These are phyloP conservation scores for Pelmatolapia mariae DNA, from an alignment of 2,113 vertebrate genomes.

Conservation along the genomic window DNA sequence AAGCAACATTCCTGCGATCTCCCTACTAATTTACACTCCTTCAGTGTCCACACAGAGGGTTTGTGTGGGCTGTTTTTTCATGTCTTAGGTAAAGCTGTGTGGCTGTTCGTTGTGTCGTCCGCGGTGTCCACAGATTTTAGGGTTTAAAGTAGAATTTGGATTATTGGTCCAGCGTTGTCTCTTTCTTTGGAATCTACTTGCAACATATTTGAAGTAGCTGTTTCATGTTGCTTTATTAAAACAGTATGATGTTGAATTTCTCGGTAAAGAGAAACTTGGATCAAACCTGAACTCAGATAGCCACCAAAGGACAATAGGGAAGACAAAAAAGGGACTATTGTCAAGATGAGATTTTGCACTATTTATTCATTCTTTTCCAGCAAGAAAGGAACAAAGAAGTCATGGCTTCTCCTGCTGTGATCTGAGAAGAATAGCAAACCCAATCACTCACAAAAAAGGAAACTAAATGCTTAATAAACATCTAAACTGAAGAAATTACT, in stretches of 20 bases:
- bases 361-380: not conserved
- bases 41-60: not conserved
- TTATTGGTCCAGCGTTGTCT: not conserved
- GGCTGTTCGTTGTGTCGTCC: not conserved
- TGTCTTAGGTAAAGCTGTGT: not conserved
- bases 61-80: not conserved
- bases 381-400: not conserved
- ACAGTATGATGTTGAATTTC: not conserved
- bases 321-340: not conserved
- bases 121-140: not conserved
- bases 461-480: not conserved
- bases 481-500: not conserved
- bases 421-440: not conserved
- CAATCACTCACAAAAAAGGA: not conserved
- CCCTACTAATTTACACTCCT: not conserved
- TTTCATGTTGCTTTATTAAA: not conserved
- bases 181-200: not conserved
- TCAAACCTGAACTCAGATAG: not conserved
- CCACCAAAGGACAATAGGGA: not conserved
- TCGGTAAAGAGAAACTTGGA: not conserved
- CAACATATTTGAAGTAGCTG: not conserved
- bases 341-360: not conserved
- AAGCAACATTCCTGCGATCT: conserved; percentile 10
- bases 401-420: not conserved
- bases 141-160: not conserved